Evolutionary conservation across 1,140 invertebrate genomes (phyloP).

Genomic region (Drosophila lacteicornis): DNA sequence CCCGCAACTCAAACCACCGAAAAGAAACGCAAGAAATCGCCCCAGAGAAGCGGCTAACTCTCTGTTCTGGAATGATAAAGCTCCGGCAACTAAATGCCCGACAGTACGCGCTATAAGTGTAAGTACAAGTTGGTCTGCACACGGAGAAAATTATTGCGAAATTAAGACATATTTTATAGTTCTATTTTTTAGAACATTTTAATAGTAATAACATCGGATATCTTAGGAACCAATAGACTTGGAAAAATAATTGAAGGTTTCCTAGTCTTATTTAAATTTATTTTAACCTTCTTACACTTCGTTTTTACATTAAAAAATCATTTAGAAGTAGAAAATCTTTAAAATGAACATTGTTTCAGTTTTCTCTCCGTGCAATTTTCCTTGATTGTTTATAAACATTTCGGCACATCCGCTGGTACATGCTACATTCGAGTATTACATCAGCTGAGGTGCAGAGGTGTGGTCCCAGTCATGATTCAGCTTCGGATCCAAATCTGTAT

Average conservation of each 20-base stretch:
- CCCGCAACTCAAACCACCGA: conserved; percentile 1
- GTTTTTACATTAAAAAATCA: too few species aligned
- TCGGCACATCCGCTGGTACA: conserved; percentile 35
- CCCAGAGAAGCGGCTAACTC: conserved; percentile 35
- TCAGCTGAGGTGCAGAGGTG: conserved; percentile 33
- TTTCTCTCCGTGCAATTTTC: conserved; percentile 9
- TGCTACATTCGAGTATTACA: conserved; percentile 20
- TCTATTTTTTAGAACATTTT: too few species aligned
- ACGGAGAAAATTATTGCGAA: not conserved
- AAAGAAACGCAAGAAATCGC: conserved; percentile 22
- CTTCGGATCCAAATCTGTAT: conserved; percentile 30
- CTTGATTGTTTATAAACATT: conserved; percentile 49
- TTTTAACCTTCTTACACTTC: not conserved
- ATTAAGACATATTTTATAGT: not conserved
- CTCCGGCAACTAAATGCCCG: conserved; percentile 52
- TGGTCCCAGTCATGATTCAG: conserved; percentile 42
- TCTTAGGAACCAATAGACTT: not conserved
- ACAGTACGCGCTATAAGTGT: conserved; percentile 75
- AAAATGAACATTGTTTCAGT: not conserved
- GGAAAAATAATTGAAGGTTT: not conserved
- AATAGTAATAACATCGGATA: too few species aligned
- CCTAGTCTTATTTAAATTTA: too few species aligned
- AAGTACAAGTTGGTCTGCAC: conserved; percentile 32
- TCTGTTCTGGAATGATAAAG: conserved; percentile 55
- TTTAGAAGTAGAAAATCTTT: too few species aligned